A percentile compares a stretch with the other conserved stretches of the same genome.
phyloP scores from a whole-genome alignment of 2,797 vertebrate species.

The Eulemur coronatus region DNA sequence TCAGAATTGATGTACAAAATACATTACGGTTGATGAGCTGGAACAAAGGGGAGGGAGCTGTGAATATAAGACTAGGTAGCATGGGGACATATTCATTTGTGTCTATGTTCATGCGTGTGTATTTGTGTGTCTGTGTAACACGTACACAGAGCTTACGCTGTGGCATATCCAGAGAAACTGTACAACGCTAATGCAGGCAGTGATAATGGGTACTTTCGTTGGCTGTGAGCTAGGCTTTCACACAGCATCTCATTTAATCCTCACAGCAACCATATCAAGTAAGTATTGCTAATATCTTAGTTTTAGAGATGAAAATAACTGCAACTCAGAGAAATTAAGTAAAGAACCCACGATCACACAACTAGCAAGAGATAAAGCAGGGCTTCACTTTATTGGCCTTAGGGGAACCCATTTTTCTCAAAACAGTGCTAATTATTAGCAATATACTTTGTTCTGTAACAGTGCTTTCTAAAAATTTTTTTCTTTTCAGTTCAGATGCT shows the following conservation, averaged over 20 bases:
- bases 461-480: not conserved
- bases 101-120: not conserved
- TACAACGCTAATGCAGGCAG: not conserved
- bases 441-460: not conserved
- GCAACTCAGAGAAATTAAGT: not conserved
- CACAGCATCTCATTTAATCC: not conserved
- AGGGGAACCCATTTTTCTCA: not conserved
- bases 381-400: not conserved
- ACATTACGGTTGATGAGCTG: not conserved
- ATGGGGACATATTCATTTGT: not conserved
- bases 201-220: not conserved
- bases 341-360: not conserved
- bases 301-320: not conserved
- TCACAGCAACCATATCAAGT: not conserved
- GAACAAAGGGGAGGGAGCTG: not conserved
- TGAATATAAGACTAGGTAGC: not conserved
- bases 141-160: not conserved
- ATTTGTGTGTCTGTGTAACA: not conserved
- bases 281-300: not conserved
- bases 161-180: not conserved
- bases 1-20: not conserved
- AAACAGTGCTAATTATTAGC: not conserved
- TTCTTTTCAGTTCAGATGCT: not conserved
- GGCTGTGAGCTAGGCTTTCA: not conserved
- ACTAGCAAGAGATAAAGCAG: not conserved